A percentile compares a stretch with the other conserved stretches of the same genome.
Evolutionary conservation across 2,113 vertebrate species (phyloP).

Genomic region (Pelmatolapia mariae): DNA sequence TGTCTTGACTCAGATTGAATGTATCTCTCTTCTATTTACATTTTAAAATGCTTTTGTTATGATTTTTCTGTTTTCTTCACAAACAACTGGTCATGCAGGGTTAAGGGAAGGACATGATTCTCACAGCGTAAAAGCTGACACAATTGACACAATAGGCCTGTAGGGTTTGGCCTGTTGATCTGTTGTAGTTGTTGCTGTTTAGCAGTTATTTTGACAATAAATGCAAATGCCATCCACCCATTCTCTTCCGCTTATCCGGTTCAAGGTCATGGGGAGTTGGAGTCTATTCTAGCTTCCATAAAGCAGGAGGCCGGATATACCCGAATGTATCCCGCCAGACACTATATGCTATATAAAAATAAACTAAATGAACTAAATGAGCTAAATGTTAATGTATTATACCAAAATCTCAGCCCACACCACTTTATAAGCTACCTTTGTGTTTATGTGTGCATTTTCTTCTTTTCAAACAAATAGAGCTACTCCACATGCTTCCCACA

Average conservation of each 20-base stretch:
- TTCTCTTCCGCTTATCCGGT: background rate
- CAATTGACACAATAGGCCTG: background rate
- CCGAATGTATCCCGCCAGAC: background rate
- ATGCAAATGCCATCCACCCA: background rate
- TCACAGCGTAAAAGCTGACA: background rate
- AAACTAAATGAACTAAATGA: background rate
- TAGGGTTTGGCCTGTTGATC: background rate
- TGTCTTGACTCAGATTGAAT: background rate
- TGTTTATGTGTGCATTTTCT: background rate
- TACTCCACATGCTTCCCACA: background rate
- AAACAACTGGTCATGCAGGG: background rate
- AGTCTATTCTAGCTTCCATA: background rate
- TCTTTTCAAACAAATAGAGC: background rate
- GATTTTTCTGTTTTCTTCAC: background rate
- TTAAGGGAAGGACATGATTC: background rate
- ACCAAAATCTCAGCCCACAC: background rate
- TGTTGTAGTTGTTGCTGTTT: background rate
- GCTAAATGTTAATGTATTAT: background rate
- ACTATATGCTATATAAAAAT: background rate
- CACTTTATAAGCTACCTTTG: background rate
- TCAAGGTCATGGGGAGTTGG: background rate
- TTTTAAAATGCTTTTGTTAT: background rate
- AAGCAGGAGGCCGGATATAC: background rate
- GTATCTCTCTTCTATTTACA: background rate
- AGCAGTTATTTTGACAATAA: background rate